Evolutionary conservation across 2,888 invertebrate species (phyloP), one percentile per base, ranked within the genome.

Genomic region (Cephus nigrinus): DNA sequence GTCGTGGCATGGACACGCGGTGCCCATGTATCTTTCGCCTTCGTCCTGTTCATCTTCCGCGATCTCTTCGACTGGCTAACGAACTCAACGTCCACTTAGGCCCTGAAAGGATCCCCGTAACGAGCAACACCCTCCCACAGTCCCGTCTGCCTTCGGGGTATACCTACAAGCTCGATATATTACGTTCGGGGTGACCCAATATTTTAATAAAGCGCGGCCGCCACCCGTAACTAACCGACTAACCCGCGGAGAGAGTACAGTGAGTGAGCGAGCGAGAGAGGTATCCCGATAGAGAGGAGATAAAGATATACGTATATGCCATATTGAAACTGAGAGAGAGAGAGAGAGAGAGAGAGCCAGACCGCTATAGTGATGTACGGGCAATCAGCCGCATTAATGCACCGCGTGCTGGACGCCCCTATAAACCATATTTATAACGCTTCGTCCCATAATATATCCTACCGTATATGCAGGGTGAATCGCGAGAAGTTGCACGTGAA

Each of bases 311-410:
- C 9, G 1, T 55, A 55, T 23, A 55, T 55, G 55, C 55, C 55
- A 55, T 23, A 23, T 55, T 55, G 55, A 55, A 23, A 74, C 76
- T 74, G 71, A 15, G 79, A 78, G 72, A 71, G 74, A 68, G 80
- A 78, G 69, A 74, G 77, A 33, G 32, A 68, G 75, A 68, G 23
- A 30, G 23, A 55, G 69, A 74, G 69, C 78, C 77, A 81, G 81
- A 83, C 81, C 75, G 81, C 81, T 83, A 82, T 80, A 82, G 84
- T 90, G 90, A 90, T 91, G 86, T 90, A 90, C 89, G 90, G 86
- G 90, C 90, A 90, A 90, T 90, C 90, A 91, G 88, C 87, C 87
- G 88, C 89, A 90, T 90, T 90, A 90, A 90, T 89, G 88, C 88
- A 86, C 87, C 86, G 88, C 88, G 86, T 85, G 87, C 84, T 84